Evolutionary conservation across 2,113 vertebrate genomes (phyloP).

Genomic region (Elephantulus edwardii): DNA sequence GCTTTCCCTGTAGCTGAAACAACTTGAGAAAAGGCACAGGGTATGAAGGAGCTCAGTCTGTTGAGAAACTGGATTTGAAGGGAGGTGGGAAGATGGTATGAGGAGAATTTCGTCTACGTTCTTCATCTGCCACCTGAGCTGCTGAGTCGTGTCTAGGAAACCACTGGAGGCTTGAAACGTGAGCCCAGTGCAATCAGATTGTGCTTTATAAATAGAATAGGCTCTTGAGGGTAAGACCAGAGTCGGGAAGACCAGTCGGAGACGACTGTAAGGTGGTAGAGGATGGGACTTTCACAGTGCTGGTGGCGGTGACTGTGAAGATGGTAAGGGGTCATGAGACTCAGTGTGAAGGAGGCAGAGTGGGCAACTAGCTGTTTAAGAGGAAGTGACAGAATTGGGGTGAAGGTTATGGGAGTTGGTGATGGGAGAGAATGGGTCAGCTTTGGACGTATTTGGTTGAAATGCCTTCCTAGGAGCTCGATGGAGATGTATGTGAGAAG

Average conservation of each 20-base stretch:
- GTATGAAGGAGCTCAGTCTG: neutral
- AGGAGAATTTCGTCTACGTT: neutral
- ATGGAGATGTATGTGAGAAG: neutral
- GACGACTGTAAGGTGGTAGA: neutral
- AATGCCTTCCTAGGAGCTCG: neutral
- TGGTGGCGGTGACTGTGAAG: neutral
- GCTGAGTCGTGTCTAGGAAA: conserved; percentile 24
- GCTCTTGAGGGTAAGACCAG: conserved; percentile 40
- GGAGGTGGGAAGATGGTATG: neutral
- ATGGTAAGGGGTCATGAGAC: too few relatives aligned
- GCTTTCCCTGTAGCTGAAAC: neutral
- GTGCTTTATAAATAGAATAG: conserved; percentile 69
- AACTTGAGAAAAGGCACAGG: neutral
- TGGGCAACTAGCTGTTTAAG: neutral
- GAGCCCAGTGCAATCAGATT: conserved; percentile 54
- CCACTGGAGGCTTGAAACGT: conserved; percentile 47
- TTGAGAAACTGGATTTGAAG: neutral
- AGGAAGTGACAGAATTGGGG: neutral
- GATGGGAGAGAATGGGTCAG: neutral
- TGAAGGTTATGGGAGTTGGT: neutral
- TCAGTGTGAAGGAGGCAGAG: neutral
- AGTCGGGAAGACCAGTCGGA: conserved; percentile 42
- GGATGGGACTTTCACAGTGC: neutral
- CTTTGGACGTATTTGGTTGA: neutral
- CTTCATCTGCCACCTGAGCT: neutral